A percentile compares a stretch with the other conserved stretches of the same genome.
Conservation (phyloP, 2,797 vertebrate genomes). For the Ceryle rudis region DNA sequence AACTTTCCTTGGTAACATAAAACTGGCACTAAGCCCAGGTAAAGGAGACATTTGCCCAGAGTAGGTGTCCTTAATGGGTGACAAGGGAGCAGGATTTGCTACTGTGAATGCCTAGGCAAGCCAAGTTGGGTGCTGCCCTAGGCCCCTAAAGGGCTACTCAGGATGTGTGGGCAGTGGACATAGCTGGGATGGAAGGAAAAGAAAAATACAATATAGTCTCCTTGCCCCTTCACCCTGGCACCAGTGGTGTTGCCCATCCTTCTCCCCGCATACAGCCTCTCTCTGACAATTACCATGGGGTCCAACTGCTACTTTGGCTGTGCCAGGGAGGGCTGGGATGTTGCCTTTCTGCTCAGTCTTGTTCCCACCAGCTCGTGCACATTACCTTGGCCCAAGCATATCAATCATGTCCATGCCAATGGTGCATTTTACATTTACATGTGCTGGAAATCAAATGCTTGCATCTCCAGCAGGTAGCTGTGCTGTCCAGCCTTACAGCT, state of each 20-base stretch:
- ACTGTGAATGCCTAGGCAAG: background rate
- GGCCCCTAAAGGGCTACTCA: background rate
- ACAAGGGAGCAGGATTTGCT: background rate
- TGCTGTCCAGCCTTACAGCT: background rate
- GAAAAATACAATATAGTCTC: background rate
- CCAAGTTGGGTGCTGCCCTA: background rate
- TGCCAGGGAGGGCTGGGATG: background rate
- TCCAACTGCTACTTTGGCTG: background rate
- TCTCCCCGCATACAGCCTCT: fast-evolving
- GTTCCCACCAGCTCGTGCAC: background rate
- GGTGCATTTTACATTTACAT: fast-evolving
- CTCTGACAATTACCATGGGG: fast-evolving
- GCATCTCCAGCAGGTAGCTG: background rate
- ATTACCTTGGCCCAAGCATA: background rate
- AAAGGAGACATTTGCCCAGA: fast-evolving
- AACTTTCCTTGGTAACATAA: fast-evolving
- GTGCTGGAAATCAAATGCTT: background rate
- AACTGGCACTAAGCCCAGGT: fast-evolving
- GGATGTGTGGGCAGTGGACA: background rate
- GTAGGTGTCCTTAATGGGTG: fast-evolving
- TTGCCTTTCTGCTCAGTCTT: background rate
- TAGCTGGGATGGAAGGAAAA: background rate
- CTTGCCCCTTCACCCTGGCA: background rate
- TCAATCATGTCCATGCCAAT: fast-evolving
- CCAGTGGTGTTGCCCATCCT: too few relatives aligned